Base-by-base conservation (phyloP, 2,888 invertebrate species). In the Drosophila putrida region DNA sequence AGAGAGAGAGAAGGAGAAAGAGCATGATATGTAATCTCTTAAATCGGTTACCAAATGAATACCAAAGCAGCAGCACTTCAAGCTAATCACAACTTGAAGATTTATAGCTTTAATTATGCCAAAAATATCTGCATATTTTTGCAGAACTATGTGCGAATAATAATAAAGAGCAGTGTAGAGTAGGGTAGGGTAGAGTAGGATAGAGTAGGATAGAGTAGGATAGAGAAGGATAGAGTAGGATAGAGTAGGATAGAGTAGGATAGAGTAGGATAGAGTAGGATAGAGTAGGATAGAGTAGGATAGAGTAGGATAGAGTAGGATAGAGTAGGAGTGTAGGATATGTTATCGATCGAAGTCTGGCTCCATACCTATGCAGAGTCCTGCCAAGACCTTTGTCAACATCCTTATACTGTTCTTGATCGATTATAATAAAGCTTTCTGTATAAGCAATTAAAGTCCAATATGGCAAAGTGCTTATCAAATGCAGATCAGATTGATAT, bases 41-140 rank as follows among this genome's bases (percentile, higher is more conserved):
- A 5, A 54, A 61, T 31, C 61, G 55, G 28, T 58, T 11, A 58
- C 4, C 28, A 58, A 58, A 46, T 53, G 38, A 53, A 61, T 53
- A 38, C 20, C 28, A 53, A 61, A 46, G n/a, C n/a, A 46, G 28
- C 51, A 36, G 20, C 38, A 31, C 43, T 54, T 41, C n/a, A 31
- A 54, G 25, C 46, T 55, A 46, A 61, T 54, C 54, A 39, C 25
- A 55, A 46, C 31, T 31, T 44, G 49, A 41, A 39, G 55, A 55
- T 55, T 46, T 47, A 55, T 38, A 11, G 38, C 47, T 57, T 62
- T 41, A 39, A 55, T 62, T 41, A 39, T 31, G 33, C 28, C 33
- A n/a, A 44, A 28, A 53, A 13, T 53, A n/a, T 20, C 27, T 5
- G n/a, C 43, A 53, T 35, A 41, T 44, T 6, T 44, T 35, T 41